Percentiles rank a stretch among this genome's conserved stretches.
Conservation (phyloP, 2,113 vertebrate genomes). For the Pterophyllum scalare region DNA sequence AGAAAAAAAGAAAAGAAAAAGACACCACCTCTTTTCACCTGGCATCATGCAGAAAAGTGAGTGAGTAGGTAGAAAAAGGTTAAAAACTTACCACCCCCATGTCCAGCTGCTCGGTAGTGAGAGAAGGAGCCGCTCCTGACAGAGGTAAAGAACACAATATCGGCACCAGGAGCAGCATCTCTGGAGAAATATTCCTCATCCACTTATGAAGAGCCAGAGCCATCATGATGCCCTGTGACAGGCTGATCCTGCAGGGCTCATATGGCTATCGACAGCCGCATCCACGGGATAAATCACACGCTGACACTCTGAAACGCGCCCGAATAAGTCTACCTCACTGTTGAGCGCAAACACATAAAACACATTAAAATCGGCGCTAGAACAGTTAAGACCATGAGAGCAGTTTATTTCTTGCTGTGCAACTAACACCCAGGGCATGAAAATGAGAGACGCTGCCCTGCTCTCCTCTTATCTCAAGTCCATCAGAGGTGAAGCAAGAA, state of each 20-base stretch:
- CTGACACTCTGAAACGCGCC: conserved; percentile 14
- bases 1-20: too few species aligned
- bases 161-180: conserved; percentile 74
- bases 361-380: conserved; percentile 44
- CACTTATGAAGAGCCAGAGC: conserved; percentile 56
- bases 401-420: conserved; percentile 12
- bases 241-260: conserved; percentile 66
- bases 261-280: conserved; percentile 55
- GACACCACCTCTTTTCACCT: not conserved
- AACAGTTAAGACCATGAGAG: not conserved
- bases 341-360: conserved; percentile 71
- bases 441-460: not conserved
- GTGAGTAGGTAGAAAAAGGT: not conserved
- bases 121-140: conserved; percentile 78
- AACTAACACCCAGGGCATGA: not conserved
- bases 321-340: conserved; percentile 68
- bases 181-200: conserved; percentile 75
- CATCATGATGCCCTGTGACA: conserved; percentile 66
- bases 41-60: not conserved
- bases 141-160: conserved; percentile 69
- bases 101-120: conserved; percentile 84
- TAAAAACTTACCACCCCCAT: conserved; percentile 89
- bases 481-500: conserved; percentile 7
- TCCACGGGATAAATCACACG: conserved; percentile 58
- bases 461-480: conserved; percentile 13